Conservation (phyloP, 2,797 vertebrate species). For the Bothrops alternatus region DNA sequence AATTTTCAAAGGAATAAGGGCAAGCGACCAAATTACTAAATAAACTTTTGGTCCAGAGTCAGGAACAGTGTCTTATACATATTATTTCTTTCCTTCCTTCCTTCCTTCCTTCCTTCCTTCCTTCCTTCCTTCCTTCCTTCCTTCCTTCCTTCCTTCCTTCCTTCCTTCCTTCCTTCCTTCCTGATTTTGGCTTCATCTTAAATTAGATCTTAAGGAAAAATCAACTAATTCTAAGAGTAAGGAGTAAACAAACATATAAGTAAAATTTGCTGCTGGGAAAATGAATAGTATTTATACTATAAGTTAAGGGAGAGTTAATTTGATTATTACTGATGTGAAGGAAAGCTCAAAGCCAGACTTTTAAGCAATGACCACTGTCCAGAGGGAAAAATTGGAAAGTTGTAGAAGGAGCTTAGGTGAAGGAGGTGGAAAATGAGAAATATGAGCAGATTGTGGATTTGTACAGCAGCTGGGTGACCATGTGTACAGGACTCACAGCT, state of each 20-base stretch:
- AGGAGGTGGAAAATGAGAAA: neutral
- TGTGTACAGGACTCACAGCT: constrained; percentile 25
- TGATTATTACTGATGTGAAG: neutral
- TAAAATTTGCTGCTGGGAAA: neutral
- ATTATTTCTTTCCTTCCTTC: too few species aligned
- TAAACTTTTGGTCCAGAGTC: neutral
- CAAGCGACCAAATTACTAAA: neutral
- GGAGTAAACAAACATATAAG: neutral
- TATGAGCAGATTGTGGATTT: neutral
- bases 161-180: neutral
- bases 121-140: neutral
- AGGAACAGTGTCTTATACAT: neutral
- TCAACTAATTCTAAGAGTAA: neutral
- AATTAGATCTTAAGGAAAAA: neutral
- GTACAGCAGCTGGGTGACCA: constrained; percentile 1
- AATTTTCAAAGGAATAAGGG: neutral
- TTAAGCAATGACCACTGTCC: neutral
- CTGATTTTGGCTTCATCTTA: neutral
- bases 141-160: neutral
- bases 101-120: too few species aligned
- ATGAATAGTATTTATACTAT: neutral
- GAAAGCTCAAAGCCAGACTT: constrained; percentile 16
- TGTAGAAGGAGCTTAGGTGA: constrained; percentile 2
- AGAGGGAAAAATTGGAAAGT: neutral
- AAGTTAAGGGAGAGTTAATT: neutral